Evolutionary conservation across 2,797 vertebrate species (phyloP).

Genomic region (Astyanax mexicanus): DNA sequence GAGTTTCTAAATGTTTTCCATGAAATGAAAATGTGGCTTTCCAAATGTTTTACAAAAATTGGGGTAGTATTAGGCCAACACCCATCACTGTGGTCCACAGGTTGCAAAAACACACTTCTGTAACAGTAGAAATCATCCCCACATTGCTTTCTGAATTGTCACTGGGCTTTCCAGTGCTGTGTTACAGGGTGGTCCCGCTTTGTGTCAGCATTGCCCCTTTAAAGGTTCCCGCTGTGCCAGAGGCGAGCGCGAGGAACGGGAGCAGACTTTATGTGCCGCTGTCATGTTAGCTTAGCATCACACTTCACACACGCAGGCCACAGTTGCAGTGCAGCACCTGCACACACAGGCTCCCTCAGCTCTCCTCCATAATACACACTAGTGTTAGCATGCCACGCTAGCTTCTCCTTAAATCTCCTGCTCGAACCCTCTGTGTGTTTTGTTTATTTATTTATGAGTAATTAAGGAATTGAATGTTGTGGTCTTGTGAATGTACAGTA

Average conservation of each 20-base stretch:
- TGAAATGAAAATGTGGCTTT: too few relatives aligned
- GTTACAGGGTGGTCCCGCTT: constrained; percentile 27
- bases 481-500: not conserved
- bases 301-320: constrained; percentile 70
- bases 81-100: too few relatives aligned
- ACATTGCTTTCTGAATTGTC: not conserved
- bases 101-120: too few relatives aligned
- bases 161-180: not conserved
- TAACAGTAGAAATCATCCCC: not conserved
- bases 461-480: not conserved
- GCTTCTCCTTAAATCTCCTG: constrained; percentile 2
- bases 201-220: constrained; percentile 72
- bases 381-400: not conserved
- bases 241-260: constrained; percentile 77
- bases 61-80: too few relatives aligned
- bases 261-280: constrained; percentile 87
- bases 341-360: constrained; percentile 3
- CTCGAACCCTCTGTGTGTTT: too few relatives aligned
- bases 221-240: constrained; percentile 75
- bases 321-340: constrained; percentile 50
- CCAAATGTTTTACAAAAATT: too few relatives aligned
- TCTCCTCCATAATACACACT: not conserved
- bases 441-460: not conserved
- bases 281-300: constrained; percentile 82
- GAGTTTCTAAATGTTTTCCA: too few relatives aligned